Base-by-base conservation (phyloP, 2,113 vertebrate species). In the Oreochromis niloticus region DNA sequence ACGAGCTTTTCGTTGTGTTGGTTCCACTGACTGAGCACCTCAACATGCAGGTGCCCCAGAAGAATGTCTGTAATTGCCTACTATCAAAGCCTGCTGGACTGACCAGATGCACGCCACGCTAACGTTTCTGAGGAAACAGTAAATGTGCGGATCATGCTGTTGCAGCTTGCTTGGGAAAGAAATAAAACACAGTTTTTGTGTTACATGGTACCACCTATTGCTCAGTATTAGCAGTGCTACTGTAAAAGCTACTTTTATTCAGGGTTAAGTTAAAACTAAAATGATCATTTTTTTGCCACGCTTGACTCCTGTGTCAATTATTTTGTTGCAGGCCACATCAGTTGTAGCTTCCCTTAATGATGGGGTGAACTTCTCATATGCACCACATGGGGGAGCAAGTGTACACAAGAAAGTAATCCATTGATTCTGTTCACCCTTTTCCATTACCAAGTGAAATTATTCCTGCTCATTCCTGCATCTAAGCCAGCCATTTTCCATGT, bases 401-500 rank as follows among this genome's bases (percentile, higher is more conserved):
- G 17, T 1, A 61, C 34, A 81, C 34, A 36, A 48, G 32, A 83
- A 34, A 48, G 16, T 48, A 75, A 43, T 22, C 57, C 36, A 63
- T 85, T 80, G 50, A 80, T 68, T 85, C 27, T 14, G 3, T 50
- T 68, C 68, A 83, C 48, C 52, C 85, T 75, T 90, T 92, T 91
- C 93, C 90, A 91, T 93, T 93, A 94, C 88, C 34, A 75, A 92
- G 56, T 61, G 63, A 89, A 83, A 90, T 91, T 91, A 92, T 81
- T 85, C 92, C 82, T 81, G 83, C 79, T 86, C 30, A 75, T 89
- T 91, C 79, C 83, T 94, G 83, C 63, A 85, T 85, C 81, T 61
- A 17, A 85, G 85, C 50, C 94, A 94, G 92, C 93, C 91, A 94
- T 95, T 94, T 95, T 94, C 90, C 90, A 94, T 91, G 87, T 92